Percentiles rank a stretch among this genome's conserved stretches.
Evolutionary conservation across 2,797 vertebrate species (phyloP).

Genomic region (Smutsia temminckii): DNA sequence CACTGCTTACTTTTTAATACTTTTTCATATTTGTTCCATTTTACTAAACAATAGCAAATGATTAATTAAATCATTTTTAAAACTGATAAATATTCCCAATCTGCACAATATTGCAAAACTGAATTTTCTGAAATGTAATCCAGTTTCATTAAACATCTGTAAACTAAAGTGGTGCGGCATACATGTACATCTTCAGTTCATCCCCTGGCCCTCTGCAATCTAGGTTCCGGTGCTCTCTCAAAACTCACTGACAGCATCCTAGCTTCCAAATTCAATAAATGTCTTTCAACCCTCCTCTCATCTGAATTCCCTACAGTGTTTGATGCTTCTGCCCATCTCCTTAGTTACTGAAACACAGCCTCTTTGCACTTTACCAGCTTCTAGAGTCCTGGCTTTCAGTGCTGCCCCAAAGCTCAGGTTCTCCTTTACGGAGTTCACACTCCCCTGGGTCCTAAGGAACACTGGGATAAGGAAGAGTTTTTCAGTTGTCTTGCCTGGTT

Average conservation of each 20-base stretch:
- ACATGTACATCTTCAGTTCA: not conserved
- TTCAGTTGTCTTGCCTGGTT: not conserved
- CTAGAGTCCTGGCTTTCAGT: not conserved
- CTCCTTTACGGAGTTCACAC: not conserved
- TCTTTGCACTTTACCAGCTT: not conserved
- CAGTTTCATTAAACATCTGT: not conserved
- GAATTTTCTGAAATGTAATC: slow-evolving; percentile 23
- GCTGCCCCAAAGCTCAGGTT: not conserved
- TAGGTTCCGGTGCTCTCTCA: not conserved
- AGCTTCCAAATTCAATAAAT: not conserved
- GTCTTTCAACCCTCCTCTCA: not conserved
- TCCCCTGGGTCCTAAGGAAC: not conserved
- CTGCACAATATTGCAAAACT: not conserved
- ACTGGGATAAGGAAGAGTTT: not conserved
- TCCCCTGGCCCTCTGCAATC: not conserved
- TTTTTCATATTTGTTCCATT: not conserved
- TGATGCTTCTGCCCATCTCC: not conserved
- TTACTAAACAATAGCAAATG: not conserved
- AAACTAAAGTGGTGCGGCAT: not conserved
- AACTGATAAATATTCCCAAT: not conserved
- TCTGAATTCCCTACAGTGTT: not conserved
- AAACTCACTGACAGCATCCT: not conserved
- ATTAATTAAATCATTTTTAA: not conserved
- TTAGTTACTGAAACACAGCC: not conserved
- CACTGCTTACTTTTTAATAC: not conserved